Conservation (phyloP, 1,140 invertebrate genomes). For the Dendroctonus valens region DNA sequence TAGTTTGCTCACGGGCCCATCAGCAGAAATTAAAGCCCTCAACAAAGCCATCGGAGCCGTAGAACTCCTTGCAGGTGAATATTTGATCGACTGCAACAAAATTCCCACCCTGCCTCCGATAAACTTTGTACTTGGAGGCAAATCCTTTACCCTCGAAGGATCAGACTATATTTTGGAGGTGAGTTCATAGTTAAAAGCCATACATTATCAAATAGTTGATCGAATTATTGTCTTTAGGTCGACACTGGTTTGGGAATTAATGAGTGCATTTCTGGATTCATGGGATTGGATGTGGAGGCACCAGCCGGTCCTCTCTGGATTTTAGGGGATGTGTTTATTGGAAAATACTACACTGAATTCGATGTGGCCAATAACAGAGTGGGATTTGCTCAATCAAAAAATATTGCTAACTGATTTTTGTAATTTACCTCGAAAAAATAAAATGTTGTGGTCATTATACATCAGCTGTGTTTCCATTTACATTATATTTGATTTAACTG, state of each 20-base stretch:
- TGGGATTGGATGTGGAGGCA: constrained; percentile 91
- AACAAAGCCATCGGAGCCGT: constrained; percentile 84
- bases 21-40: constrained; percentile 73
- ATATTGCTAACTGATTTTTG: not conserved
- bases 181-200: constrained; percentile 24
- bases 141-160: constrained; percentile 73
- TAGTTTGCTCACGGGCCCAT: constrained; percentile 92
- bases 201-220: not conserved
- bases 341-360: constrained; percentile 94
- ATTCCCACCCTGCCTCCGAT: constrained; percentile 79
- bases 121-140: constrained; percentile 75
- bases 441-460: not conserved
- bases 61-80: constrained; percentile 78
- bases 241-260: constrained; percentile 68
- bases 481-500: no score
- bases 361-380: constrained; percentile 87
- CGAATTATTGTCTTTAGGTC: constrained; percentile 6
- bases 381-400: constrained; percentile 66
- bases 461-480: no score
- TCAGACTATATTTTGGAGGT: constrained; percentile 86
- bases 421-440: not conserved
- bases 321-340: constrained; percentile 95
- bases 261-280: constrained; percentile 92
- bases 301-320: constrained; percentile 93
- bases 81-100: constrained; percentile 72